Base-by-base conservation (phyloP, 1,140 invertebrate genomes). In the Solenopsis invicta region DNA sequence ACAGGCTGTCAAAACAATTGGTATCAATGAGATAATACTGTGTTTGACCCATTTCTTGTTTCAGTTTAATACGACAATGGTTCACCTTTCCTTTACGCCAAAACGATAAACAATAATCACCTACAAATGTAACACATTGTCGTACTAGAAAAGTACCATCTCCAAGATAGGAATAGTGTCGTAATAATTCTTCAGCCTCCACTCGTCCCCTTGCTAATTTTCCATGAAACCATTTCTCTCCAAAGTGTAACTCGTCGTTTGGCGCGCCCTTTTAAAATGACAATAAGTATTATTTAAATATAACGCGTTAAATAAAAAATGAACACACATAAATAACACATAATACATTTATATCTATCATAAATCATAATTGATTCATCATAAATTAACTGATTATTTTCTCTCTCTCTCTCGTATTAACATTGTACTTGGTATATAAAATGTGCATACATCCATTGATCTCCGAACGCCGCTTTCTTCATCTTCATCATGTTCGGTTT, bases 221-320 rank as follows among this genome's bases (percentile, higher is more conserved):
- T 0, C 98, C 98, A 94, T 99, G 99, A 93, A 99, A 99, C 99
- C 99, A 99, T 93, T 98, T 98, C 95, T 99, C 99, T 86, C 97
- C 97, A 93, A 98, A 99, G 95, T 99, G 99, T 69, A 99, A 95
- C 93, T 99, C 99, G 94, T 99, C 93, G 64, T 94, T 95, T 34
- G 94, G 94, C 64, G 95, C 88, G 34, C 95, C 95, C 95, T 95
- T 85, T 48, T 64, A 24, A 61, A 75, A 62, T 72, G 34, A 66
- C 4, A 41, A n/a, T 0, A 48, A 54, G n/a, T 54, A 24, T 78
- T 77, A 66, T 45, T 78, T 75, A 16, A 75, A 48, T n/a, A 50
- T 34, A 52, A 24, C 2, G 29, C 34, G 41, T 52, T 41, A 41
- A 41, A 41, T 4, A 4, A 41, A 41, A 41, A 41, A 54, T 61